Evolutionary conservation across 2,888 invertebrate genomes (phyloP).

Genomic region (Didymodactylos carnosus): DNA sequence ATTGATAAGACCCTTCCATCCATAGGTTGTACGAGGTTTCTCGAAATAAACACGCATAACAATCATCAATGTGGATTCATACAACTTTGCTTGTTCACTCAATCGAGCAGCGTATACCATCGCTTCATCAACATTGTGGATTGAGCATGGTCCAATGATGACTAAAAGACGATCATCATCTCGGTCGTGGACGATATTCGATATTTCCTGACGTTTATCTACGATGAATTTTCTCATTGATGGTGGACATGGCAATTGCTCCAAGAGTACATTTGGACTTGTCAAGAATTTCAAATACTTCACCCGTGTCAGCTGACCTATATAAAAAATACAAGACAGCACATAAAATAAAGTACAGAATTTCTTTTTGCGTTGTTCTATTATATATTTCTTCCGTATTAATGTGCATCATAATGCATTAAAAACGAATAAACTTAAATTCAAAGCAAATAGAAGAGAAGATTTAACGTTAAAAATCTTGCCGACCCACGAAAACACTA

Average conservation of each 20-base stretch:
- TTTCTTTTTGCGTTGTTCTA: too few species aligned
- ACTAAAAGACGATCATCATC: neutral
- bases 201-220: neutral
- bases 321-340: too few species aligned
- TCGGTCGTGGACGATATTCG: neutral
- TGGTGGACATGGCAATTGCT: neutral
- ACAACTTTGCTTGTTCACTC: neutral
- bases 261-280: neutral
- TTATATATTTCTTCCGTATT: too few species aligned
- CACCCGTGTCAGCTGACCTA: too few species aligned
- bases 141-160: neutral
- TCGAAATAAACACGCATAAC: neutral
- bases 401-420: too few species aligned
- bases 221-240: neutral
- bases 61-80: neutral
- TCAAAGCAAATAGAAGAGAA: too few species aligned
- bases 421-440: too few species aligned
- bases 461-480: too few species aligned
- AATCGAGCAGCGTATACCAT: neutral
- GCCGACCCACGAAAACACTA: too few species aligned
- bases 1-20: neutral
- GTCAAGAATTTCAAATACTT: neutral
- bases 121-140: neutral
- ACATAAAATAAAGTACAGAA: too few species aligned
- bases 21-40: neutral